These are phyloP conservation scores for Opisthocomus hoazin DNA, from an alignment of 2,113 vertebrate genomes.

Conservation along the genomic window DNA sequence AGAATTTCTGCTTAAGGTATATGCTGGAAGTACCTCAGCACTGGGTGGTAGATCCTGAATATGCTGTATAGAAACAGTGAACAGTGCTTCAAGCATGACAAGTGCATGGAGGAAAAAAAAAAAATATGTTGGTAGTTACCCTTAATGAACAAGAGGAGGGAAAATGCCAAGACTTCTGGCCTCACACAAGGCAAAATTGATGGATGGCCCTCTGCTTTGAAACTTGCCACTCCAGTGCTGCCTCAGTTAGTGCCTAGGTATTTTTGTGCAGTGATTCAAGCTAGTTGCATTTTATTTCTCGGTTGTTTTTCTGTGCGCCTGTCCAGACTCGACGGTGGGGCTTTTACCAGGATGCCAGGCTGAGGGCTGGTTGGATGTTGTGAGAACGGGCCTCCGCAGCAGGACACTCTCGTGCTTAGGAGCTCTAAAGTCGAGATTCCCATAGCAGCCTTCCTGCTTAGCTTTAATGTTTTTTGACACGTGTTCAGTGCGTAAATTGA, in stretches of 20 bases:
- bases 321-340: not conserved
- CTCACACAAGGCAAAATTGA: not conserved
- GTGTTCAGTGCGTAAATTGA: not conserved
- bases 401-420: not conserved
- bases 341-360: not conserved
- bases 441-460: not conserved
- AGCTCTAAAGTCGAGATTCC: not conserved
- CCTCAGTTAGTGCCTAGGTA: not conserved
- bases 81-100: not conserved
- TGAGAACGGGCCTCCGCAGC: not conserved
- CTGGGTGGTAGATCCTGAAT: not conserved
- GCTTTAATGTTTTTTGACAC: not conserved
- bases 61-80: not conserved
- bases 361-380: not conserved
- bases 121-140: not conserved
- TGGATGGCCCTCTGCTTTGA: not conserved
- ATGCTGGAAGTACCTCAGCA: not conserved
- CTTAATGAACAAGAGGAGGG: not conserved
- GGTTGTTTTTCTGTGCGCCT: not conserved
- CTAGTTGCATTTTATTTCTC: not conserved
- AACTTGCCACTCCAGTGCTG: not conserved
- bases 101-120: not conserved
- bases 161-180: not conserved
- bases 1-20: not conserved
- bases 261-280: not conserved